These are phyloP conservation scores for Tetragonula carbonaria DNA, from an alignment of 2,888 invertebrate genomes.

Conservation along the genomic window DNA sequence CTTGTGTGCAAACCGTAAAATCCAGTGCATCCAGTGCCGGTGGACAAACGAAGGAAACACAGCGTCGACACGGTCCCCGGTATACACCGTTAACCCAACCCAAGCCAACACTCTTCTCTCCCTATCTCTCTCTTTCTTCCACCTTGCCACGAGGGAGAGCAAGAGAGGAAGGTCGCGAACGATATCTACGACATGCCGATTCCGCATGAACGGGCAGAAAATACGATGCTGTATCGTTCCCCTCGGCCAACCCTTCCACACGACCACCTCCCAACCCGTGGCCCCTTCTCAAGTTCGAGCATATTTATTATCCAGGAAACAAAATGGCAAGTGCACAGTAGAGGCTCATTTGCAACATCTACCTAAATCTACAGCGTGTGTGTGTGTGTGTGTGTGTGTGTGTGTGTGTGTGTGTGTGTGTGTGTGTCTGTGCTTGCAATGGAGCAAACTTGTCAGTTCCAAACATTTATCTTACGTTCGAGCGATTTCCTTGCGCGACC, in stretches of 20 bases:
- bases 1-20: slow-evolving; percentile 34
- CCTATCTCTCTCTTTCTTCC: slow-evolving; percentile 20
- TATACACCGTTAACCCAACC: slow-evolving; percentile 65
- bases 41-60: slow-evolving; percentile 55
- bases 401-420: slow-evolving; percentile 38
- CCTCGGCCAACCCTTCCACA: slow-evolving; percentile 44
- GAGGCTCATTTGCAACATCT: slow-evolving; percentile 68
- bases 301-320: slow-evolving; percentile 71
- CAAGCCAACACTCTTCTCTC: slow-evolving; percentile 27
- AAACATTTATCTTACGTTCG: slow-evolving; percentile 49
- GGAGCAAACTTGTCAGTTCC: slow-evolving; percentile 7
- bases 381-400: slow-evolving; percentile 29
- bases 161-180: slow-evolving; percentile 65
- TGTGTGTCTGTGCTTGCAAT: background rate
- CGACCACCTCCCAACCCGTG: slow-evolving; percentile 27
- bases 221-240: slow-evolving; percentile 65
- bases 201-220: slow-evolving; percentile 73
- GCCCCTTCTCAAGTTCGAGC: slow-evolving; percentile 4
- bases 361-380: slow-evolving; percentile 62
- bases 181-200: slow-evolving; percentile 71
- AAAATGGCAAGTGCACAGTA: slow-evolving; percentile 68
- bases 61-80: slow-evolving; percentile 57
- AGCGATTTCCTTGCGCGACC: slow-evolving; percentile 26
- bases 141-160: slow-evolving; percentile 18
- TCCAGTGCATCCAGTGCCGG: slow-evolving; percentile 38